phyloP scores from a whole-genome alignment of 2,113 vertebrate genomes.

The Percopsis transmontana region DNA sequence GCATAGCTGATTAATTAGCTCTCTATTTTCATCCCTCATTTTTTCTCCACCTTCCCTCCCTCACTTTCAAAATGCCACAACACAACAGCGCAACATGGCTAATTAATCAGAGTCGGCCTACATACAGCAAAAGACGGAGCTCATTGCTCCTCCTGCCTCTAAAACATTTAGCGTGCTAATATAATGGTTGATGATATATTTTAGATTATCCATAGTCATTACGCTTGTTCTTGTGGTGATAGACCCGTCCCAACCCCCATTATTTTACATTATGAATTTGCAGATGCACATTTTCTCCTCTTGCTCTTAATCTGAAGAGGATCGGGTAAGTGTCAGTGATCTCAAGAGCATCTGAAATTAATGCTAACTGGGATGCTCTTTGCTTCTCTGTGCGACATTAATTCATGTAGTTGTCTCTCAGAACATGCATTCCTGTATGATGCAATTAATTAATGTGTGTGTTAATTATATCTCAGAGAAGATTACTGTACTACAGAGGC shows the following conservation, averaged over 20 bases:
- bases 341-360: conserved; percentile 55
- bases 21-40: conserved; percentile 67
- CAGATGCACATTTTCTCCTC: conserved; percentile 23
- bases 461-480: conserved; percentile 54
- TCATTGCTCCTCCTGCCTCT: conserved; percentile 38
- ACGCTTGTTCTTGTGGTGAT: conserved; percentile 54
- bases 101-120: conserved; percentile 80
- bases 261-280: conserved; percentile 41
- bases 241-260: conserved; percentile 15
- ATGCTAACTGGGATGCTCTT: conserved; percentile 56
- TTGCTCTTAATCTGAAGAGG: conserved; percentile 51
- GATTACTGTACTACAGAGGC: neutral
- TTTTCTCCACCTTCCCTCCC: neutral
- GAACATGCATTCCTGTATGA: conserved; percentile 48
- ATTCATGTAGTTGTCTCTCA: conserved; percentile 57
- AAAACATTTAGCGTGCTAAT: conserved; percentile 33
- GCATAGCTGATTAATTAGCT: conserved; percentile 76
- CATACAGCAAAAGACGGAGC: conserved; percentile 58
- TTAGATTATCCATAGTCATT: conserved; percentile 54
- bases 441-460: conserved; percentile 56
- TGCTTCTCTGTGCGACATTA: conserved; percentile 61
- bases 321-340: conserved; percentile 54
- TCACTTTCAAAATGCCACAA: conserved; percentile 64
- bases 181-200: conserved; percentile 62
- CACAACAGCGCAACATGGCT: conserved; percentile 68